Evolutionary conservation across 2,797 vertebrate species (phyloP).

Genomic region (Erethizon dorsatum): DNA sequence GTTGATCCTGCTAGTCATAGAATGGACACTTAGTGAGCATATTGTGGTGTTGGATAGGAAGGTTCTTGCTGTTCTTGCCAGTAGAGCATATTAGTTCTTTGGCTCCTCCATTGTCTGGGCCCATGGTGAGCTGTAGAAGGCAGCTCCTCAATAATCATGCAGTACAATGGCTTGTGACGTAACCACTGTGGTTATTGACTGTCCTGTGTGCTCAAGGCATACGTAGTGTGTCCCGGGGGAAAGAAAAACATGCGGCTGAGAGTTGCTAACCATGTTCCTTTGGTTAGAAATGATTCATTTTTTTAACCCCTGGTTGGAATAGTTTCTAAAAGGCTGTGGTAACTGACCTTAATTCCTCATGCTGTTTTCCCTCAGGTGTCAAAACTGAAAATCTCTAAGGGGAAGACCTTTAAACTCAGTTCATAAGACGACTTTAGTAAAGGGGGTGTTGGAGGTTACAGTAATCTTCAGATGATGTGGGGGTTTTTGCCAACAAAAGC

Average conservation of each 20-base stretch:
- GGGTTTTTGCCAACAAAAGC: constrained; percentile 68
- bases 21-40: constrained; percentile 42
- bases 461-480: constrained; percentile 17
- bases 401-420: constrained; percentile 69
- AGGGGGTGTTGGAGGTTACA: constrained; percentile 12
- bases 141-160: constrained; percentile 79
- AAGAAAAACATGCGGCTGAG: constrained; percentile 72
- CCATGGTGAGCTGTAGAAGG: constrained; percentile 66
- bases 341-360: constrained; percentile 69
- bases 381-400: constrained; percentile 74
- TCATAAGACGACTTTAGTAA: constrained; percentile 72
- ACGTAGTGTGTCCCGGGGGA: constrained; percentile 67
- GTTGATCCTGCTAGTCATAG: constrained; percentile 69
- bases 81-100: constrained; percentile 70
- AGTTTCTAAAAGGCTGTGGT: constrained; percentile 76
- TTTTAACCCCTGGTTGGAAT: constrained; percentile 74
- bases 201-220: constrained; percentile 79
- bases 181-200: constrained; percentile 75
- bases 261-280: constrained; percentile 73
- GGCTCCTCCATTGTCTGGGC: constrained; percentile 65
- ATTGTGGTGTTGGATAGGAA: constrained; percentile 64
- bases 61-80: constrained; percentile 73
- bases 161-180: constrained; percentile 73
- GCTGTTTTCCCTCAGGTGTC: constrained; percentile 72
- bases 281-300: constrained; percentile 75